phyloP scores from a whole-genome alignment of 2,797 vertebrate species.

The Mormyrops attenuatus region DNA sequence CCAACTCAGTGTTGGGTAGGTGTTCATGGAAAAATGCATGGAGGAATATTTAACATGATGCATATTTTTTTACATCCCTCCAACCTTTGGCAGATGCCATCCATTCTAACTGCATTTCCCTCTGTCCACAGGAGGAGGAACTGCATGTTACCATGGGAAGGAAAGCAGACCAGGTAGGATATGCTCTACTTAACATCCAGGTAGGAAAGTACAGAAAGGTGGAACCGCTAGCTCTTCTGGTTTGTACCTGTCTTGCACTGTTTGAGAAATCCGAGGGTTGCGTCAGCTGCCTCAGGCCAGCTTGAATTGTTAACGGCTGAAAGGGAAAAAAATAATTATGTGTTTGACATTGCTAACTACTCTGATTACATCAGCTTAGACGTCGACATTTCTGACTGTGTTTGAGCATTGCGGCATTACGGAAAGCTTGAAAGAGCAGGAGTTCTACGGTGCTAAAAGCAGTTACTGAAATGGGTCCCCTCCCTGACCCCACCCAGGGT shows the following conservation, averaged over 20 bases:
- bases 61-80: neutral
- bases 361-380: neutral
- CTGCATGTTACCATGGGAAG: neutral
- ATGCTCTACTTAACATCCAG: neutral
- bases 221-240: neutral
- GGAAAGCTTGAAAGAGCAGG: neutral
- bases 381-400: neutral
- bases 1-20: neutral
- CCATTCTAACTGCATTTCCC: neutral
- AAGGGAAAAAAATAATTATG: neutral
- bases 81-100: neutral
- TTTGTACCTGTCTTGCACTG: neutral
- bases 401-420: neutral
- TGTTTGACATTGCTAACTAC: neutral
- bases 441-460: neutral
- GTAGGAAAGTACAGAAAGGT: neutral
- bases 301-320: slow-evolving; percentile 1
- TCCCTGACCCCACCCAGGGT: neutral
- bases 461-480: neutral
- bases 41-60: neutral
- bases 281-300: neutral
- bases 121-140: neutral
- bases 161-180: neutral
- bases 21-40: neutral
- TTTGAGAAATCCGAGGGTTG: neutral